A percentile compares a stretch with the other conserved stretches of the same genome.
Evolutionary conservation across 2,797 vertebrate genomes (phyloP).

Genomic region (Ptychadena robeensis): DNA sequence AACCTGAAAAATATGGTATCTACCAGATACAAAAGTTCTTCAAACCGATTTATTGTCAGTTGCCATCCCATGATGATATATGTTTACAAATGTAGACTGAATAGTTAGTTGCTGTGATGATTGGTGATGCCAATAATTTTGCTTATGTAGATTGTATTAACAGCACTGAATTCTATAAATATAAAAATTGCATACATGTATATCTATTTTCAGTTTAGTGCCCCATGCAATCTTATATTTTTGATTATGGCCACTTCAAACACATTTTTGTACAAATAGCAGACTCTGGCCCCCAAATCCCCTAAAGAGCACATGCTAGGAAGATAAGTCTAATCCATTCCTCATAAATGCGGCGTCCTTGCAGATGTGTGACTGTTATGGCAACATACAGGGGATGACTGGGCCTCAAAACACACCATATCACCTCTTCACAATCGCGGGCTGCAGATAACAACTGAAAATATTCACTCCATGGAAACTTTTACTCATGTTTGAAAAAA

Average conservation of each 20-base stretch:
- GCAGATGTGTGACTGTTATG: not conserved
- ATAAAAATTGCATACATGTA: not conserved
- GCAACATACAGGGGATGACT: not conserved
- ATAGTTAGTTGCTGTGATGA: too few relatives aligned
- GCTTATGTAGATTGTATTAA: too few relatives aligned
- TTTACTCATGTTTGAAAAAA: constrained; percentile 46
- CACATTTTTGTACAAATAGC: not conserved
- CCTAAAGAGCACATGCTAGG: not conserved
- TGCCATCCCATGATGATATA: too few relatives aligned
- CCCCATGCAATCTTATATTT: not conserved
- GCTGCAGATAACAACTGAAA: constrained; percentile 39
- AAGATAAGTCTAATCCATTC: not conserved
- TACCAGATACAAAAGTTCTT: too few relatives aligned
- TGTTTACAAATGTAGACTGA: too few relatives aligned
- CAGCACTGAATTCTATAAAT: not conserved
- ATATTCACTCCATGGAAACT: constrained; percentile 46
- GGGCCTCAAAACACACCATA: not conserved
- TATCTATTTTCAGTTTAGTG: not conserved
- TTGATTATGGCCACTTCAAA: not conserved
- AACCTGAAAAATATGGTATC: too few relatives aligned
- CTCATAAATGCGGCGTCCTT: not conserved
- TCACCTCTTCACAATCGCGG: constrained; percentile 16
- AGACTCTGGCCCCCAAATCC: not conserved
- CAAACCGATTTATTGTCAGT: too few relatives aligned
- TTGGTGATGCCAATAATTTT: too few relatives aligned